phyloP scores from a whole-genome alignment of 1,140 invertebrate genomes.

The Galleria mellonella region DNA sequence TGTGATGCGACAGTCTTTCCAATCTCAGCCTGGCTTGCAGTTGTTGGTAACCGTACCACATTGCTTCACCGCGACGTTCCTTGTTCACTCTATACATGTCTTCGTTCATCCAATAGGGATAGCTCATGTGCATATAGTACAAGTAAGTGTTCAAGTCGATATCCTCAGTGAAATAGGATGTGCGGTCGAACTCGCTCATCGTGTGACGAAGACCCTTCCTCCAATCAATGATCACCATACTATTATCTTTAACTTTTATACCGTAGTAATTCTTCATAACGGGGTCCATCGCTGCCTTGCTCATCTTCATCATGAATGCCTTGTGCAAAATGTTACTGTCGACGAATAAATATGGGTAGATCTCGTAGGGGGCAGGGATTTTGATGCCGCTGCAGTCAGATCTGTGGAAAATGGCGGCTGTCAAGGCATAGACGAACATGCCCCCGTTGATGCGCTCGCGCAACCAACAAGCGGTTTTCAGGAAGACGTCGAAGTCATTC shows the following conservation, averaged over 20 bases:
- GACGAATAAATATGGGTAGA: conserved; percentile 79
- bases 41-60: conserved; percentile 76
- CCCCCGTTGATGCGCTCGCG: conserved; percentile 78
- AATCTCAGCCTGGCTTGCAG: conserved; percentile 79
- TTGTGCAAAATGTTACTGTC: conserved; percentile 77
- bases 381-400: conserved; percentile 75
- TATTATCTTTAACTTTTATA: conserved; percentile 57
- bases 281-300: conserved; percentile 65
- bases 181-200: conserved; percentile 53
- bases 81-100: conserved; percentile 74
- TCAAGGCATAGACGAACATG: conserved; percentile 78
- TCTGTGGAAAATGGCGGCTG: conserved; percentile 76
- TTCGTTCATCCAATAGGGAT: conserved; percentile 79
- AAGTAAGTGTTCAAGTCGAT: conserved; percentile 81
- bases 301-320: conserved; percentile 78
- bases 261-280: conserved; percentile 68
- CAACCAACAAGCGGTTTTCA: conserved; percentile 79
- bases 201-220: conserved; percentile 51
- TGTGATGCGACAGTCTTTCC: conserved; percentile 77
- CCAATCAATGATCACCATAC: conserved; percentile 58
- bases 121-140: conserved; percentile 81
- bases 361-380: conserved; percentile 80
- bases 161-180: conserved; percentile 83
- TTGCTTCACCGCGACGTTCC: conserved; percentile 78
- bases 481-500: conserved; percentile 79